Base-by-base conservation (phyloP, 2,113 vertebrate genomes). In the Macquaria ambigua region DNA sequence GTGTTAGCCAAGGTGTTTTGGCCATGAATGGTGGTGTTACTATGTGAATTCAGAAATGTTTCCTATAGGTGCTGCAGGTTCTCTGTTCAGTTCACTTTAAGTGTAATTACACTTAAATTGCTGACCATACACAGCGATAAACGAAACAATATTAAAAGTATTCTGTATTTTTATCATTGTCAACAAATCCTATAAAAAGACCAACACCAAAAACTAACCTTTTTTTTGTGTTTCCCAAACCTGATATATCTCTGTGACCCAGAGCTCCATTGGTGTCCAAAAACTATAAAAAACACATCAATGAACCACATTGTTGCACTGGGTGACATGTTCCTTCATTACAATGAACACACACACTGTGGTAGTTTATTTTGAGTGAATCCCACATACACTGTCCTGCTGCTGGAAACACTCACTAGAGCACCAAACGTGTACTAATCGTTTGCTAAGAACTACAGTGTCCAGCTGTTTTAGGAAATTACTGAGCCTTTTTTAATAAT, bases 1-100 rank as follows among this genome's bases (percentile, higher is more conserved):
- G 50, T 67, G 61, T 62, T 37, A 69, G 73, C 69, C 43, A 39
- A 25, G 50, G 61, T 72, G 43, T 72, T 58, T 67, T 73, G 41
- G 28, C 16, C 28, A 50, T 62, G 25, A 53, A 68, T 34, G 67
- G 50, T 25, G 72, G 70, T 31, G 81, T 39, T 81, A 55, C 41
- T 21, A 4, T 71, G 50, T 81, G 20, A 83, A 67, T 70, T 66
- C 43, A 59, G 37, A 64, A 21, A 23, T 53, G 20, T 61, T 50
- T 43, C 11, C 28, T 31, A 2, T 28, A 31, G 14, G 31, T 37
- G 28, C 28, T 68, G 39, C 16, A 52, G 5, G 48, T 39, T 62
- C 77, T 79, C 9, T 15, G 43, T 28, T 63, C 58, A 23, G 28
- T 28, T 79, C 8, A 15, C 1, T 23, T 20, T 18, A 53, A 34